phyloP scores from a whole-genome alignment of 1,140 invertebrate genomes.

The Drosophila pruinosa region DNA sequence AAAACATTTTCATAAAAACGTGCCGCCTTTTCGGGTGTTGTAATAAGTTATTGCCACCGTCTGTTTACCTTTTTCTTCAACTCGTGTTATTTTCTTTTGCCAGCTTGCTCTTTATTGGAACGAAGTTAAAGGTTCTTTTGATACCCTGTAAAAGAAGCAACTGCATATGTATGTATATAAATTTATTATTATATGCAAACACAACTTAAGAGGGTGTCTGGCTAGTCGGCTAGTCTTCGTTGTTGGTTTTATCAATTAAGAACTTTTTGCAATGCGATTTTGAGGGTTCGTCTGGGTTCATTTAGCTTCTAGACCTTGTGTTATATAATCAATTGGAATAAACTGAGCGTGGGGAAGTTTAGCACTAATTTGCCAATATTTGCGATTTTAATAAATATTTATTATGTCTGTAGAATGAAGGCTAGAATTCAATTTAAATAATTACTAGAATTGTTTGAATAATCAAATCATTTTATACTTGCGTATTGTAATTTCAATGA shows the following conservation, averaged over 20 bases:
- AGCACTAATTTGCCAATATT: neutral
- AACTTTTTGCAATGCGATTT: neutral
- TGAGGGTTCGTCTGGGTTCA: neutral
- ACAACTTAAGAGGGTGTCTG: neutral
- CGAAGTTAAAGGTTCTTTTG: conserved; percentile 11
- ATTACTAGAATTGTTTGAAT: no score
- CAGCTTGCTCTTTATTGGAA: neutral
- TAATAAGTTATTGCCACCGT: conserved; percentile 36
- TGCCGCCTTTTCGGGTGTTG: conserved; percentile 29
- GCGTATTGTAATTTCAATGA: no score
- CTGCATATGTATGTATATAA: no score
- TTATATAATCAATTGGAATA: conserved; percentile 12
- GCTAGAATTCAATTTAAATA: neutral
- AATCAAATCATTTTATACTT: no score
- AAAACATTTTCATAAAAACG: neutral
- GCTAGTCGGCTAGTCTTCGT: neutral
- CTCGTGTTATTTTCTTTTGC: conserved; percentile 16
- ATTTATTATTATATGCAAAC: neutral
- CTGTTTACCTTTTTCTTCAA: conserved; percentile 8
- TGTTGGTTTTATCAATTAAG: neutral
- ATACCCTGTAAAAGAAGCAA: neutral
- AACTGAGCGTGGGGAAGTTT: neutral
- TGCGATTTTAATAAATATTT: neutral
- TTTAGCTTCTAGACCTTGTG: neutral
- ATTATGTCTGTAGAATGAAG: no score